Base-by-base conservation (phyloP, 2,888 invertebrate genomes). In the Cosmia trapezina region DNA sequence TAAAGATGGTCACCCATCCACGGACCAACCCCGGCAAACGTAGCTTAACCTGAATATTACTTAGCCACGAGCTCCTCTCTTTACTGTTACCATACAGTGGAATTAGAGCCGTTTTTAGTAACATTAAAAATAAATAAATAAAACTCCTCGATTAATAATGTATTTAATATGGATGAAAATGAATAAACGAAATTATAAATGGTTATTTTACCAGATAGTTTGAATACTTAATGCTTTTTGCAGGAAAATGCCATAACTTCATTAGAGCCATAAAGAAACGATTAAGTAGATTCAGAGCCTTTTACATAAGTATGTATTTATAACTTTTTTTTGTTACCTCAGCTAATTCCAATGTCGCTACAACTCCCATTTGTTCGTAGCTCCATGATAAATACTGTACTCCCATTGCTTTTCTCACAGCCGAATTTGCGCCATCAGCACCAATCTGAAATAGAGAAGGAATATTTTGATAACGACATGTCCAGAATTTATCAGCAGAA, bases 341-440 rank as follows among this genome's bases (percentile, higher is more conserved):
- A 22, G 97, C 96, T 72, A 99, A 94, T 86, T 98, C 95, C 49
- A 99, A 93, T 0, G 99, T 99, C 1, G 99, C 99, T 0, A 99
- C 99, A 37, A 99, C 97, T 9, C 98, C 99, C 96, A 97, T 97
- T 91, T 99, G 98, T 65, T 98, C 97, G 91, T 99, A 99, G 86
- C 97, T 97, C 97, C 98, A 98, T 0, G 97, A 96, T 0, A 99
- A 90, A 83, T 98, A 98, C 87, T 98, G 97, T 19, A 98, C 97
- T 28, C 97, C 97, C 98, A 99, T 98, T 41, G 98, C 96, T 80
- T 97, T 96, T 14, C 99, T 97, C 3, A 99, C 98, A 71, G 97
- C 96, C 0, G 99, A 99, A 89, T 98, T 98, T 0, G 97, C 97
- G 0, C 99, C 99, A 96, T 99, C 99, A 19, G 99, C 99, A 33